Evolutionary conservation across 2,797 vertebrate species (phyloP).

Genomic region (Oryzias sinensis): DNA sequence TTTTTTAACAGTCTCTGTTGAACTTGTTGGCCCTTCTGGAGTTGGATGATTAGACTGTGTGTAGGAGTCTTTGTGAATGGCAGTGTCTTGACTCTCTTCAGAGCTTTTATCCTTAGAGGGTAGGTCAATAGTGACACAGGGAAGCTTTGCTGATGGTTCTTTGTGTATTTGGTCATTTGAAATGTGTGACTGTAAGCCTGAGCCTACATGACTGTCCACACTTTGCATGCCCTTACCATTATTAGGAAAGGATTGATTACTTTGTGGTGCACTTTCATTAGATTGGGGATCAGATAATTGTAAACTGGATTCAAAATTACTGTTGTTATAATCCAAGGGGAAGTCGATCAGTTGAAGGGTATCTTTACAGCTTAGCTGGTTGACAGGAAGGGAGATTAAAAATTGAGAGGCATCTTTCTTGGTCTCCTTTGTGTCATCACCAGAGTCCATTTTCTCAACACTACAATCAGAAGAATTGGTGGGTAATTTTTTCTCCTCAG

Average conservation of each 20-base stretch:
- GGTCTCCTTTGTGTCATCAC: constrained; percentile 23
- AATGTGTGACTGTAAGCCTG: constrained; percentile 1
- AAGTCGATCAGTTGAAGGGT: constrained; percentile 15
- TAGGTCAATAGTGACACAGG: not conserved
- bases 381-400: not conserved
- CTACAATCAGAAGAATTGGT: constrained; percentile 12
- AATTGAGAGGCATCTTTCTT: constrained; percentile 12
- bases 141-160: constrained; percentile 5
- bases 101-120: not conserved
- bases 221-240: not conserved
- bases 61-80: not conserved
- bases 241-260: constrained; percentile 3
- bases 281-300: constrained; percentile 23
- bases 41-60: constrained; percentile 8
- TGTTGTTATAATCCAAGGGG: constrained; percentile 16
- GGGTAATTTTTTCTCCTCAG: constrained; percentile 13
- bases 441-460: constrained; percentile 24
- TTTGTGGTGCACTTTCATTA: constrained; percentile 23
- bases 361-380: constrained; percentile 12
- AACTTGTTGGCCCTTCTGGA: constrained; percentile 17
- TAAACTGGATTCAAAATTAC: constrained; percentile 18
- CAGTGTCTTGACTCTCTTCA: not conserved
- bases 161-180: constrained; percentile 5
- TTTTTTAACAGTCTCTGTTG: constrained; percentile 5
- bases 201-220: not conserved